Conservation (phyloP, 92 coral and sea anemone genomes). For the Diadumene lineata region DNA sequence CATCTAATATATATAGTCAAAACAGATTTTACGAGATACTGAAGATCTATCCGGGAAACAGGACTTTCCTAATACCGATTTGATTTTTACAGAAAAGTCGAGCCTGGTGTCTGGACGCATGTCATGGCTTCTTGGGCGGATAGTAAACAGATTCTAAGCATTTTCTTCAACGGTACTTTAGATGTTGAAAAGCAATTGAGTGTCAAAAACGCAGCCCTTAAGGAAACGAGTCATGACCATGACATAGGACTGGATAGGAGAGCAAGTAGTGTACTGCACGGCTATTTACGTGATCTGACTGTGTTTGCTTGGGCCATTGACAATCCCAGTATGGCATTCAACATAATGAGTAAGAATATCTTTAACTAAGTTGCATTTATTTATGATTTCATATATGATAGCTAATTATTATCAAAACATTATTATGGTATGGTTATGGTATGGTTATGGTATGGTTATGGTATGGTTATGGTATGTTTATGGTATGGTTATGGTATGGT, state of each 20-base stretch:
- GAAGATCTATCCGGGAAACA: too few species aligned
- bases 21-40: too few species aligned
- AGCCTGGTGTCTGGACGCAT: background rate
- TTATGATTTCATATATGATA: background rate
- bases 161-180: background rate
- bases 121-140: background rate
- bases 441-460: too few species aligned
- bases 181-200: background rate
- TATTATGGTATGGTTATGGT: too few species aligned
- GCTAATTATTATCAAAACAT: too few species aligned
- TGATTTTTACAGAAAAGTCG: background rate
- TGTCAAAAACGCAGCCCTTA: background rate
- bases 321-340: too few species aligned
- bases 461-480: too few species aligned
- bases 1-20: too few species aligned
- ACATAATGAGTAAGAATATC: background rate
- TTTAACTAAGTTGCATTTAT: background rate
- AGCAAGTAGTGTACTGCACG: constrained; percentile 12
- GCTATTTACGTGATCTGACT: constrained; percentile 18
- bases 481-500: too few species aligned
- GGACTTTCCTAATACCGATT: too few species aligned
- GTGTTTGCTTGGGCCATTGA: background rate
- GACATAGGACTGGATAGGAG: constrained; percentile 21
- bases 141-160: background rate
- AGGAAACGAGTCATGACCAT: background rate